Conservation (phyloP, 2,888 invertebrate species). For the Hydrotaea cyrtoneurina region DNA sequence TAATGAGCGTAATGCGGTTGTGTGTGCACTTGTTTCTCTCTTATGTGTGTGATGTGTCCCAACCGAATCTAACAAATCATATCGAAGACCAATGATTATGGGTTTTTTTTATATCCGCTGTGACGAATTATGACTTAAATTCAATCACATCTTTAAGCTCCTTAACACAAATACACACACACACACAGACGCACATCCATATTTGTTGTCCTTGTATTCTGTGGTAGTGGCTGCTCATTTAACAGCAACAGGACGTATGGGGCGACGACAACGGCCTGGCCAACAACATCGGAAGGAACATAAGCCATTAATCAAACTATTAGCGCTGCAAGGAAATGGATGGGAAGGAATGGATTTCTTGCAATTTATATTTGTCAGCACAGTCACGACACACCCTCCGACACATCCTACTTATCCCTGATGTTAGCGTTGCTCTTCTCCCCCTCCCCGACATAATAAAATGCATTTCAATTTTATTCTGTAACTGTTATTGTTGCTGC, state of each 20-base stretch:
- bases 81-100: slow-evolving; percentile 60
- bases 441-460: slow-evolving; percentile 30
- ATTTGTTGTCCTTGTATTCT: slow-evolving; percentile 37
- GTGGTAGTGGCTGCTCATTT: slow-evolving; percentile 69
- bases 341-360: slow-evolving; percentile 57
- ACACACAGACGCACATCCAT: background rate
- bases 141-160: slow-evolving; percentile 62
- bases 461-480: slow-evolving; percentile 59
- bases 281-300: slow-evolving; percentile 63
- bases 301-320: slow-evolving; percentile 81
- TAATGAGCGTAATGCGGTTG: background rate
- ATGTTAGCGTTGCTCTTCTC: slow-evolving; percentile 13
- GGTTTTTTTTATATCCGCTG: slow-evolving; percentile 57
- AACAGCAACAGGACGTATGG: slow-evolving; percentile 64
- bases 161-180: slow-evolving; percentile 33
- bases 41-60: background rate
- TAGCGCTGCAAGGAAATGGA: slow-evolving; percentile 73
- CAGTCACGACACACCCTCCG: slow-evolving; percentile 73
- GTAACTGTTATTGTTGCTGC: slow-evolving; percentile 37
- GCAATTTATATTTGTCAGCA: slow-evolving; percentile 68
- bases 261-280: slow-evolving; percentile 40
- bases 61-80: slow-evolving; percentile 56
- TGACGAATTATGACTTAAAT: slow-evolving; percentile 65
- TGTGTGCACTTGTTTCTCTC: background rate
- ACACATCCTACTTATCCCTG: slow-evolving; percentile 20